These are phyloP conservation scores for Craniophora ligustri DNA, from an alignment of 2,888 invertebrate genomes.

Conservation along the genomic window DNA sequence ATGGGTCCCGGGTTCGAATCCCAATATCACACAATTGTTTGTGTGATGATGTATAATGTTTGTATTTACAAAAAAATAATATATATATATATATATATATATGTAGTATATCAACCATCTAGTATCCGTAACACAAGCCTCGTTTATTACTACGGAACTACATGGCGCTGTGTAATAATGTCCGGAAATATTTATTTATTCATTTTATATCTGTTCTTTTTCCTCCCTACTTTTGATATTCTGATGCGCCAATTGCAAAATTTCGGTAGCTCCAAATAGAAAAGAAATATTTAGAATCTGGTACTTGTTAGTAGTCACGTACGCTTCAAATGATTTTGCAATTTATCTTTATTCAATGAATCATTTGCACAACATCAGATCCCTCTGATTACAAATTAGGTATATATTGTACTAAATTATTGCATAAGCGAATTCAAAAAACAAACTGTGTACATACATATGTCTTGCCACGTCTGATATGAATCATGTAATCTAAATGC, in stretches of 20 bases:
- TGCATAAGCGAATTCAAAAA: not conserved
- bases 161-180: too few relatives aligned
- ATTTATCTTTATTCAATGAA: conserved; percentile 1
- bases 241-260: not conserved
- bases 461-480: not conserved
- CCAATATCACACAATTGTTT: too few relatives aligned
- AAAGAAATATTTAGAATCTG: conserved; percentile 7
- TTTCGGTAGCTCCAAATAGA: conserved; percentile 20
- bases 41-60: too few relatives aligned
- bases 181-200: too few relatives aligned
- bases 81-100: too few relatives aligned
- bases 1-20: too few relatives aligned
- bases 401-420: not conserved
- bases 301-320: conserved; percentile 13
- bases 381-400: not conserved
- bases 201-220: too few relatives aligned
- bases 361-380: not conserved
- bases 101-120: too few relatives aligned
- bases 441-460: not conserved
- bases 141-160: too few relatives aligned
- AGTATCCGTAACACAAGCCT: too few relatives aligned
- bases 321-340: conserved; percentile 6
- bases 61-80: too few relatives aligned
- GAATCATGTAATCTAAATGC: too few relatives aligned
- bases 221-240: not conserved